phyloP scores from a whole-genome alignment of 2,797 vertebrate species.

The Natrix natrix region DNA sequence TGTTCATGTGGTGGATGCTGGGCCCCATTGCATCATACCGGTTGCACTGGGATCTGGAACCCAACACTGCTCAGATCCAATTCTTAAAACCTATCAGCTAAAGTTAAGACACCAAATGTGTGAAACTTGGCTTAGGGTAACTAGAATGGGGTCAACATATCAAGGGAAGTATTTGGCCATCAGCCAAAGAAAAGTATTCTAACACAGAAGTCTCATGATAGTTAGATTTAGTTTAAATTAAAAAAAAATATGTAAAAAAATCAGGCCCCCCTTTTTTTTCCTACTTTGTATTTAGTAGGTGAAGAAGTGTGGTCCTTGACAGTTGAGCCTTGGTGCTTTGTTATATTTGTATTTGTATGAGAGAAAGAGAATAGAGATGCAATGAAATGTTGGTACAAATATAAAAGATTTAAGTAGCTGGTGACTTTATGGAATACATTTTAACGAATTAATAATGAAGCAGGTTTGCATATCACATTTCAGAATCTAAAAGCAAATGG shows the following conservation, averaged over 20 bases:
- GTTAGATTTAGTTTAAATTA: neutral
- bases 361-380: neutral
- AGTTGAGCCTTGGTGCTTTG: neutral
- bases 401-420: neutral
- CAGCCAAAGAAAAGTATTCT: neutral
- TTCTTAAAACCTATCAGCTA: neutral
- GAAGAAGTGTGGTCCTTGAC: neutral
- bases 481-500: neutral
- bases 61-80: neutral
- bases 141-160: neutral
- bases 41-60: too few species aligned
- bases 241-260: neutral
- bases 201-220: neutral
- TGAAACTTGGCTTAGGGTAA: neutral
- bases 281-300: neutral
- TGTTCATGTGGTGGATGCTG: too few species aligned
- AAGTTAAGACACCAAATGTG: neutral
- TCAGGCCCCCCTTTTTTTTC: neutral
- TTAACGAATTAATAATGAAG: neutral
- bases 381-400: neutral
- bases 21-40: too few species aligned
- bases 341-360: neutral
- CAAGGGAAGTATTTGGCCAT: neutral
- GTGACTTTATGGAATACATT: neutral
- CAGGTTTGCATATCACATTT: neutral